A percentile compares a stretch with the other conserved stretches of the same genome.
Conservation (phyloP, 2,113 vertebrate species). For the Phalacrocorax pelagicus region DNA sequence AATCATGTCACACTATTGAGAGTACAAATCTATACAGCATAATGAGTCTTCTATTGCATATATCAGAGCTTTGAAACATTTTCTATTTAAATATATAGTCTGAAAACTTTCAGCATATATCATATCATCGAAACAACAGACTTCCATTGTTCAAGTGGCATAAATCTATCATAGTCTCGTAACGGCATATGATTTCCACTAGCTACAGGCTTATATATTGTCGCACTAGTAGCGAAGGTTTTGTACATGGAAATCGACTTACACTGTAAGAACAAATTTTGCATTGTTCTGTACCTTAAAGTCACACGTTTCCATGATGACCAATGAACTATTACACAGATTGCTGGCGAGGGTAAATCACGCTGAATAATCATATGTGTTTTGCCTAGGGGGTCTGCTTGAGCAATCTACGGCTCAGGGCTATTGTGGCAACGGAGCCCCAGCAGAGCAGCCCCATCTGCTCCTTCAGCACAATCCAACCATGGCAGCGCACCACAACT, state of each 20-base stretch:
- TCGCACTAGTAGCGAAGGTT: background rate
- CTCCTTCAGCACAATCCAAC: background rate
- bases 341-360: background rate
- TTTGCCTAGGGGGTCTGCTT: background rate
- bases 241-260: slow-evolving; percentile 46
- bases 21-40: slow-evolving; percentile 19
- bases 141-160: slow-evolving; percentile 54
- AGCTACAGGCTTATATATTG: slow-evolving; percentile 15
- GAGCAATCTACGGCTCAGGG: background rate
- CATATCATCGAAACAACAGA: slow-evolving; percentile 58
- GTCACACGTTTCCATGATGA: background rate
- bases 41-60: slow-evolving; percentile 46
- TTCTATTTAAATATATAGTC: slow-evolving; percentile 35
- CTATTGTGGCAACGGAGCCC: background rate
- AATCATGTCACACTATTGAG: slow-evolving; percentile 17
- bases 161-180: slow-evolving; percentile 38
- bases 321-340: background rate
- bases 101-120: slow-evolving; percentile 12
- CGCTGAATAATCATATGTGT: background rate
- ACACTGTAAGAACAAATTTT: slow-evolving; percentile 28
- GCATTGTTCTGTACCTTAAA: slow-evolving; percentile 43
- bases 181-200: slow-evolving; percentile 33
- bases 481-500: fast-evolving
- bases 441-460: background rate
- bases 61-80: slow-evolving; percentile 48